A percentile compares a stretch with the other conserved stretches of the same genome.
These are phyloP conservation scores for Lineus longissimus DNA, from an alignment of 1,140 invertebrate genomes.

Conservation along the genomic window DNA sequence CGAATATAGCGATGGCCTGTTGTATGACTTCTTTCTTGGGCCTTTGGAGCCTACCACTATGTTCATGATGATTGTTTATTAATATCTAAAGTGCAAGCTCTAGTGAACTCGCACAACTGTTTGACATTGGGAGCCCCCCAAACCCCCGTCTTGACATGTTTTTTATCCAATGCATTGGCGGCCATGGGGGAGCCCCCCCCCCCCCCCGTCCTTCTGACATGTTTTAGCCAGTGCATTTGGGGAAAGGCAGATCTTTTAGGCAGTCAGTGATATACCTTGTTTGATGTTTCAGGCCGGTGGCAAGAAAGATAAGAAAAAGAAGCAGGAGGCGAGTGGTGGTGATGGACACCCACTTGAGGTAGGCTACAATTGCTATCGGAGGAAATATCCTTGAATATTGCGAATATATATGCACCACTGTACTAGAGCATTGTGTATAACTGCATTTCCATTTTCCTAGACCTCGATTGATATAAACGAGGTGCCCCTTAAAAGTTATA, in stretches of 20 bases:
- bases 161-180: too few species aligned
- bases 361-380: not conserved
- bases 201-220: too few species aligned
- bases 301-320: conserved; percentile 22
- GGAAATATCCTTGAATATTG: not conserved
- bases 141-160: too few species aligned
- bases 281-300: conserved; percentile 2
- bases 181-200: too few species aligned
- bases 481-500: too few species aligned
- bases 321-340: conserved; percentile 11
- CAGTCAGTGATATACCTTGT: not conserved
- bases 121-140: too few species aligned
- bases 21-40: not conserved
- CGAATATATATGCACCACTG: not conserved
- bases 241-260: not conserved
- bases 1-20: not conserved
- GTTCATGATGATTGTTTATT: too few species aligned
- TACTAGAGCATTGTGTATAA: conserved; percentile 2
- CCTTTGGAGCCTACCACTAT: too few species aligned
- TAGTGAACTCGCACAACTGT: too few species aligned
- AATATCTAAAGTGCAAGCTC: too few species aligned
- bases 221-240: not conserved
- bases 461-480: too few species aligned
- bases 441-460: too few species aligned
- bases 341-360: conserved; percentile 20